Conservation (phyloP, 2,797 vertebrate species). For the Podarcis siculus region DNA sequence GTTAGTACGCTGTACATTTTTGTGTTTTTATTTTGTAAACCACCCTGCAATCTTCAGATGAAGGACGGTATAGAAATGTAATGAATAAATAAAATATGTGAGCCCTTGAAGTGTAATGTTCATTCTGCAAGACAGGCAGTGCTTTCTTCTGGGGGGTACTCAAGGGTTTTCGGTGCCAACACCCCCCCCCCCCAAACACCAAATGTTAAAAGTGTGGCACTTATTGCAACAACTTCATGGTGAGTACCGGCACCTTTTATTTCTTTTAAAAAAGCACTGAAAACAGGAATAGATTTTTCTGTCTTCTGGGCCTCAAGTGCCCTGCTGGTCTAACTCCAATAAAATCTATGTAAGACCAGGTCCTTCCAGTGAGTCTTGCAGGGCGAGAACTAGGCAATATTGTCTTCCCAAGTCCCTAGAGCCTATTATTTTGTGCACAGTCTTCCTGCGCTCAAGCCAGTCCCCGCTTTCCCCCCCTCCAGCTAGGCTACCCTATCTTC, state of each 20-base stretch:
- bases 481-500: constrained; percentile 57
- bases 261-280: too few relatives aligned
- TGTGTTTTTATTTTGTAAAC: too few relatives aligned
- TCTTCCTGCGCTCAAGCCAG: background rate
- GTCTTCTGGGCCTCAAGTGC: background rate
- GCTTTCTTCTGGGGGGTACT: too few relatives aligned
- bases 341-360: background rate
- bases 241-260: too few relatives aligned
- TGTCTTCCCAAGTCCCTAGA: background rate
- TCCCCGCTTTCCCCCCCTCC: background rate
- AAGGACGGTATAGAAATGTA: too few relatives aligned
- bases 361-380: background rate
- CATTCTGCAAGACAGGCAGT: background rate
- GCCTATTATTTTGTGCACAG: background rate
- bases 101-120: background rate
- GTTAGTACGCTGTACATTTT: too few relatives aligned
- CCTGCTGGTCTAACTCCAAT: background rate
- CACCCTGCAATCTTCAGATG: too few relatives aligned
- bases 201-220: too few relatives aligned
- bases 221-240: too few relatives aligned
- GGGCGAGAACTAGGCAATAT: background rate
- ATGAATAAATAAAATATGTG: background rate
- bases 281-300: background rate
- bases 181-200: too few relatives aligned
- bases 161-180: too few relatives aligned